Percentiles rank a stretch among this genome's conserved stretches.
These are phyloP conservation scores for Serrognathus titanus DNA, from an alignment of 2,888 invertebrate species.

Conservation along the genomic window DNA sequence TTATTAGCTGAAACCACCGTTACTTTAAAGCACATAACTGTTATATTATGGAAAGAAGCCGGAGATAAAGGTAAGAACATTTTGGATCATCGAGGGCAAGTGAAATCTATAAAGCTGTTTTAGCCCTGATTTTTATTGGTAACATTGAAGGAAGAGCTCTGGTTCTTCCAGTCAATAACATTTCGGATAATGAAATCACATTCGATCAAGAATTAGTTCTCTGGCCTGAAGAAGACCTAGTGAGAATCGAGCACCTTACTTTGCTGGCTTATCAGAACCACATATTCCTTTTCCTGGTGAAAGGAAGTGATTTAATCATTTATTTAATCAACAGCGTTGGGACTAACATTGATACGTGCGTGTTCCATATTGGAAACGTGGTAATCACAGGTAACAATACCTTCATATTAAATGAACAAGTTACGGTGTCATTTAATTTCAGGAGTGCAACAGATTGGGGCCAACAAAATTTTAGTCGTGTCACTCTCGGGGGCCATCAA, in stretches of 20 bases:
- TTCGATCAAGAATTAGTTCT: slow-evolving; percentile 27
- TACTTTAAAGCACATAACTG: slow-evolving; percentile 30
- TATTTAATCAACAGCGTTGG: slow-evolving; percentile 34
- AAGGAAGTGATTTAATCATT: slow-evolving; percentile 35
- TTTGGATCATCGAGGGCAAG: not conserved
- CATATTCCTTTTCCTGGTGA: slow-evolving; percentile 34
- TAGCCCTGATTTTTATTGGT: slow-evolving; percentile 32
- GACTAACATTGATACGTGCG: slow-evolving; percentile 32
- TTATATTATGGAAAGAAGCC: slow-evolving; percentile 36
- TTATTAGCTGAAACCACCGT: slow-evolving; percentile 34
- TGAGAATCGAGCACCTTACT: slow-evolving; percentile 35
- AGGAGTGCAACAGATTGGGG: slow-evolving; percentile 35
- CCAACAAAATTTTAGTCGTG: slow-evolving; percentile 34
- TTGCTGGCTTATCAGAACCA: slow-evolving; percentile 28
- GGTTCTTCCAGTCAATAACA: slow-evolving; percentile 31
- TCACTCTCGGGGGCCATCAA: slow-evolving; percentile 37
- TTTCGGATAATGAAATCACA: slow-evolving; percentile 25
- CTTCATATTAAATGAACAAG: not conserved
- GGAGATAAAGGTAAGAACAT: slow-evolving; percentile 25
- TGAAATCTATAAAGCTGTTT: slow-evolving; percentile 8
- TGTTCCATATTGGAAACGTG: slow-evolving; percentile 33
- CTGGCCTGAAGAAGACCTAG: slow-evolving; percentile 31
- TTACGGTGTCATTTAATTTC: slow-evolving; percentile 17
- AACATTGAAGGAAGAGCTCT: slow-evolving; percentile 37
- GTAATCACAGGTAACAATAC: slow-evolving; percentile 36